Base-by-base conservation (phyloP, 2,888 invertebrate genomes). In the Melieria crassipennis region DNA sequence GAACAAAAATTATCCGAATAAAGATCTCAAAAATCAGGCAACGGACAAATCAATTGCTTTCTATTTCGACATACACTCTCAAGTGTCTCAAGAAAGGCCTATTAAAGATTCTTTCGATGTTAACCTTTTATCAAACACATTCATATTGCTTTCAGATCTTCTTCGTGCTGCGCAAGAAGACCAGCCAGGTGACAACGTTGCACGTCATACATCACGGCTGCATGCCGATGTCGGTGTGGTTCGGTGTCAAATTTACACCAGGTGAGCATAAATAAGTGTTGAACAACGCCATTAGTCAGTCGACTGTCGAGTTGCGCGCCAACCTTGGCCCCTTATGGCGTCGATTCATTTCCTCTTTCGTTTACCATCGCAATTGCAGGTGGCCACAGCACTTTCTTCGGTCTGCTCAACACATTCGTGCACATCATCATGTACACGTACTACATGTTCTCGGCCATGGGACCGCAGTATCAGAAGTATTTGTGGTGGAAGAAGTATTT, bases 211-310 rank as follows among this genome's bases (percentile, higher is more conserved):
- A 98, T 88, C 98, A 98, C 87, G 97, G 97, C 77, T 93, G 96
- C 82, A 98, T 98, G 97, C 98, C 98, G 55, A 93, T 97, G 93
- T 96, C 96, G 5, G 97, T 97, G 75, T 98, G 98, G 97, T 96
- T 97, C 86, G 98, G 97, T 66, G 96, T 97, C 69, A 96, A 96
- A 88, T 97, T 96, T 89, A 96, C 95, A 45, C 96, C 97, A 84
- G 94, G 94, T 93, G 87, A 86, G 88, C 76, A 61, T 5, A 30
- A 30, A 30, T 30, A 30, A 1, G 30, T 30, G 30, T 30, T 30
- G 30, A 30, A 30, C 30, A 30, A 30, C 30, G 30, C 30, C 30
- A 30, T 30, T 2, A 30, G 1, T 30, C 30, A 30, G 30, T 30
- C 2, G 30, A 30, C 30, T 30, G 30, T 30, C 30, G 30, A 30